Evolutionary conservation across 2,113 vertebrate species (phyloP), one percentile per base, ranked within the genome.

Genomic region (Amblyornis subalaris): DNA sequence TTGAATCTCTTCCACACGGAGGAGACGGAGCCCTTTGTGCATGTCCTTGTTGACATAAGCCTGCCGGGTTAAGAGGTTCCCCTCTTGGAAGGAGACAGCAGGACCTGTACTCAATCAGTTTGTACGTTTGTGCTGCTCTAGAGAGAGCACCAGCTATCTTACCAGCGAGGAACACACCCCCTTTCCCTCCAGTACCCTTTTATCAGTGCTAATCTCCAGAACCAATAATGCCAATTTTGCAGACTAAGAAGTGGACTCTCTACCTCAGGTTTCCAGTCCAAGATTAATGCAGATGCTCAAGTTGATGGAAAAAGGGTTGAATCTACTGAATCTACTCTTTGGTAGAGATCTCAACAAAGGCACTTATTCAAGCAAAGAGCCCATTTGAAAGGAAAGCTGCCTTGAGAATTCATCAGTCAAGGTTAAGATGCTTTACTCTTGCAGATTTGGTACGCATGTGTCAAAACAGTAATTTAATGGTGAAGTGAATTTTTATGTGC

Each of bases 161-260:
- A 36, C 12, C 1, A 1, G 15, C 0, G 0, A 58, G 73, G 4
- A 90, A 21, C 45, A 69, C 9, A 9, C 14, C 13, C 12, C 48
- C 21, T 91, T 42, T 61, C 18, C 33, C 45, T 54, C 55, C 14
- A 2, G 5, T 36, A 51, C 4, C 7, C 13, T 74, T 74, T 61
- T 5, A 67, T 83, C 23, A 61, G 5, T 25, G 14, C 17, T 73
- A 42, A 84, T 42, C 21, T 87, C 35, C 70, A 54, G 42, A 74
- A 16, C 3, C 3, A 47, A 28, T 48, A 69, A 53, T 0, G 1
- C 42, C 10, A 31, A 10, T 70, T 90, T 79, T 78, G 6, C n/a
- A 70, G 38, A 17, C 26, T 53, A n/a, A 36, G 9, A 64, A 17
- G 4, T 21, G 12, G 18, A 25, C 13, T 31, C n/a, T 85, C 26